Evolutionary conservation across 1,140 invertebrate genomes (phyloP), one percentile per base, ranked within the genome.

Genomic region (Homarus americanus): DNA sequence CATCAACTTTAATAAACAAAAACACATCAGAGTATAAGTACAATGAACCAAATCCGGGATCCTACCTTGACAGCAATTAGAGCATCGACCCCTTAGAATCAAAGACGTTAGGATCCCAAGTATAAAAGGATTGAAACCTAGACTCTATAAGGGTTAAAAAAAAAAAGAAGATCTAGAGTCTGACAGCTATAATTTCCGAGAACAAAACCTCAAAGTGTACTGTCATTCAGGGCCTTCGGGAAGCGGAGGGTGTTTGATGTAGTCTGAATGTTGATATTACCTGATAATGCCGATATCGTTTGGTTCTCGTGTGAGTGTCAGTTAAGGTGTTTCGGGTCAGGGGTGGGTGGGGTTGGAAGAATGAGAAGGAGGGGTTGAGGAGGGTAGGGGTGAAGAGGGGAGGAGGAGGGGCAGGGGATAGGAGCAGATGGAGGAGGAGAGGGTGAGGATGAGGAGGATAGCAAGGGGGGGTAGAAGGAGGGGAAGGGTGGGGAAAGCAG

Each of bases 141-240:
- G 2, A 69, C 28, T 32, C n/a, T 0, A 69, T 5, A 69, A 32
- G 4, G 63, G 63, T 0, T 28, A 12, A 7, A n/a, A 20, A 66
- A 32, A 66, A 66, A 15, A 49, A 49, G 44, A 49, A 15, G 20
- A 34, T 9, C 4, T 15, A 7, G 36, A 79, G 76, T 79, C 76
- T 44, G 76, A 79, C 24, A 79, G 76, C 2, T 79, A 49, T 79
- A 49, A 79, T 79, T 79, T 79, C 76, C 5, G 20, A n/a, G 40
- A 49, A 79, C 24, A 41, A 79, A 79, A 44, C 7, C 12, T 15
- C 40, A 79, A 32, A 79, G 40, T 79, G 76, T 49, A n/a, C 24
- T 79, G 40, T 79, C 40, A 49, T 79, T 44, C 36, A 79, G 38
- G 41, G 4, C 0, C 40, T n/a, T 12, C 28, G 40, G 40, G 76